These are phyloP conservation scores for Neocrepidodera transversa DNA, from an alignment of 2,888 invertebrate species.

Conservation along the genomic window DNA sequence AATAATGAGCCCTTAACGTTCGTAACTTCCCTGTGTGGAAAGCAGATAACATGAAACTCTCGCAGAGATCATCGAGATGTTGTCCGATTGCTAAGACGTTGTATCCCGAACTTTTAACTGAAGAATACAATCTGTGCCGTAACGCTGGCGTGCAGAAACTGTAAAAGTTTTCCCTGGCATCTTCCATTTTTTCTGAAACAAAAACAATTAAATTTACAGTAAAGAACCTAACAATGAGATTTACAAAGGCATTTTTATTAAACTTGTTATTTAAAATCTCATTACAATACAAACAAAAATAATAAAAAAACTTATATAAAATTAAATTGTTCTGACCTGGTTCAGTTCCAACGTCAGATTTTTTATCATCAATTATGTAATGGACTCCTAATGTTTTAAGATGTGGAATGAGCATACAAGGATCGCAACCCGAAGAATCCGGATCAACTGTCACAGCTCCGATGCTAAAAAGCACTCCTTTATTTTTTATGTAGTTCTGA, in stretches of 20 bases:
- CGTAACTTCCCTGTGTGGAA: slow-evolving; percentile 81
- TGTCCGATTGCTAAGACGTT: slow-evolving; percentile 90
- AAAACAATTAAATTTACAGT: slow-evolving; percentile 19
- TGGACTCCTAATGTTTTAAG: slow-evolving; percentile 75
- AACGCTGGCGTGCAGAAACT: slow-evolving; percentile 78
- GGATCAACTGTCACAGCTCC: slow-evolving; percentile 81
- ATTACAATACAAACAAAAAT: too few relatives aligned
- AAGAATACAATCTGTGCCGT: slow-evolving; percentile 76
- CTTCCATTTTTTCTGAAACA: slow-evolving; percentile 63
- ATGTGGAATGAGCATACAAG: slow-evolving; percentile 74
- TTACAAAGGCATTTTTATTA: too few relatives aligned
- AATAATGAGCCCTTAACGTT: slow-evolving; percentile 83
- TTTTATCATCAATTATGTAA: slow-evolving; percentile 73
- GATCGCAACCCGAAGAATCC: slow-evolving; percentile 63
- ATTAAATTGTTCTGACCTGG: slow-evolving; percentile 40
- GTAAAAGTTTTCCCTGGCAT: slow-evolving; percentile 59
- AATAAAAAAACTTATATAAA: not conserved
- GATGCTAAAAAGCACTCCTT: slow-evolving; percentile 77
- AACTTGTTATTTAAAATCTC: too few relatives aligned
- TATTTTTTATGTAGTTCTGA: slow-evolving; percentile 76
- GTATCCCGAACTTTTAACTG: slow-evolving; percentile 79
- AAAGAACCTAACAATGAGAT: too few relatives aligned
- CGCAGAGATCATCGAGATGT: slow-evolving; percentile 83
- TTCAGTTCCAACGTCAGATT: slow-evolving; percentile 45
- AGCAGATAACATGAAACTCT: slow-evolving; percentile 81